Conservation (phyloP, 2,113 vertebrate species). For the Toxostoma redivivum region DNA sequence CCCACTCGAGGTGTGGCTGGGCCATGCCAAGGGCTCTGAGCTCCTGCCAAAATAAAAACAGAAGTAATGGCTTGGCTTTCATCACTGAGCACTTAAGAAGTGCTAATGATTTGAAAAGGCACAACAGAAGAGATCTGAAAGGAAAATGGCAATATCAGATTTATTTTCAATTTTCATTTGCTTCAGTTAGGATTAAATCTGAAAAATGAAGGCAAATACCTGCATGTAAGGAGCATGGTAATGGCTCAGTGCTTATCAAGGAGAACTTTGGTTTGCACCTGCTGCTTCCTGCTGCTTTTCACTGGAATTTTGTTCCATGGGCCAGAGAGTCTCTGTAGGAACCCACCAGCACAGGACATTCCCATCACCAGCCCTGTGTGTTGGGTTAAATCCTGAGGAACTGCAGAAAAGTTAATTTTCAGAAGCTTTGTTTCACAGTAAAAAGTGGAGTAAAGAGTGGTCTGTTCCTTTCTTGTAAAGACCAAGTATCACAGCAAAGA, state of each 20-base stretch:
- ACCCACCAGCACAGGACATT: background rate
- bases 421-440: background rate
- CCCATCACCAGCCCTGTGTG: background rate
- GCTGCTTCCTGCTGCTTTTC: background rate
- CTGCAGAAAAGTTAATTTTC: background rate
- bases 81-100: background rate
- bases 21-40: background rate
- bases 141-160: background rate
- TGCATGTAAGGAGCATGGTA: fast-evolving
- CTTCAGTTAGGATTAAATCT: background rate
- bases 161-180: background rate
- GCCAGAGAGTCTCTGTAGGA: background rate
- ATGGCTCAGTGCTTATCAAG: background rate
- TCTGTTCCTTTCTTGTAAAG: background rate
- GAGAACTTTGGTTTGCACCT: background rate
- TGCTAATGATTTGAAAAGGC: background rate
- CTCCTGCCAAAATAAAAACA: background rate
- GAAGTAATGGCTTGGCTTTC: background rate
- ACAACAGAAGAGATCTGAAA: background rate
- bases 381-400: background rate
- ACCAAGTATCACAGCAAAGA: background rate
- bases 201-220: background rate
- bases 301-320: fast-evolving
- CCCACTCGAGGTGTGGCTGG: background rate
- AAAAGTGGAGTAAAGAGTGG: background rate